Conservation (phyloP, 2,113 vertebrate genomes). For the Anoplopoma fimbria region DNA sequence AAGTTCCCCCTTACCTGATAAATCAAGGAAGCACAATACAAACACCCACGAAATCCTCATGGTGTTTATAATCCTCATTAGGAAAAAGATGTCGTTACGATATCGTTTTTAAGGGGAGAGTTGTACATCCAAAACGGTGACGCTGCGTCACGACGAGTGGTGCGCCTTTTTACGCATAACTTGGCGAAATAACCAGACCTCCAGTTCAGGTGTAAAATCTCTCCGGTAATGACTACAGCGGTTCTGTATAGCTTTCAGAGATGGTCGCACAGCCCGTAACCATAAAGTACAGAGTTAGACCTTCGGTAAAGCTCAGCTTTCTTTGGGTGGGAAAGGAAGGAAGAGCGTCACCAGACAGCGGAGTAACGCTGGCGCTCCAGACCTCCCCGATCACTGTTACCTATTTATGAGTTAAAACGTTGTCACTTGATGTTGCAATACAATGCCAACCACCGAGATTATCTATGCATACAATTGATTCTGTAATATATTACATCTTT, state of each 20-base stretch:
- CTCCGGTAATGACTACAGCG: background rate
- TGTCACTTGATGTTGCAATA: slow-evolving; percentile 25
- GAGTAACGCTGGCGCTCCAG: slow-evolving; percentile 72
- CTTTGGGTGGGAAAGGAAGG: slow-evolving; percentile 87
- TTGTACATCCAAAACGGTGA: slow-evolving; percentile 62
- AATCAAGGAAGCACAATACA: slow-evolving; percentile 58
- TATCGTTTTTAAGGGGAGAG: slow-evolving; percentile 16
- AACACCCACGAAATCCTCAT: slow-evolving; percentile 71
- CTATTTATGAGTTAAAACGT: slow-evolving; percentile 46
- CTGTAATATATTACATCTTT: background rate
- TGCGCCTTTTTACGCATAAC: slow-evolving; percentile 77
- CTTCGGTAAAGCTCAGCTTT: slow-evolving; percentile 54
- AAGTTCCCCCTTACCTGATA: slow-evolving; percentile 75
- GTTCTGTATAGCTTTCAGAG: background rate
- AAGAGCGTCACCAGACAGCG: slow-evolving; percentile 83
- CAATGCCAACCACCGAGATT: background rate
- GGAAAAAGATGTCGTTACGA: background rate
- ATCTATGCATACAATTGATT: background rate
- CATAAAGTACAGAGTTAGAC: slow-evolving; percentile 30
- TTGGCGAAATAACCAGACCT: slow-evolving; percentile 27
- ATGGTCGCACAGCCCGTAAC: slow-evolving; percentile 4
- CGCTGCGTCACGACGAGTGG: slow-evolving; percentile 61
- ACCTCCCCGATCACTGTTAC: slow-evolving; percentile 48
- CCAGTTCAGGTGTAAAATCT: slow-evolving; percentile 23
- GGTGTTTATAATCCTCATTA: slow-evolving; percentile 60